A percentile compares a stretch with the other conserved stretches of the same genome.
These are phyloP conservation scores for Pachypeltis micranthus DNA, from an alignment of 1,140 invertebrate genomes.

Conservation along the genomic window DNA sequence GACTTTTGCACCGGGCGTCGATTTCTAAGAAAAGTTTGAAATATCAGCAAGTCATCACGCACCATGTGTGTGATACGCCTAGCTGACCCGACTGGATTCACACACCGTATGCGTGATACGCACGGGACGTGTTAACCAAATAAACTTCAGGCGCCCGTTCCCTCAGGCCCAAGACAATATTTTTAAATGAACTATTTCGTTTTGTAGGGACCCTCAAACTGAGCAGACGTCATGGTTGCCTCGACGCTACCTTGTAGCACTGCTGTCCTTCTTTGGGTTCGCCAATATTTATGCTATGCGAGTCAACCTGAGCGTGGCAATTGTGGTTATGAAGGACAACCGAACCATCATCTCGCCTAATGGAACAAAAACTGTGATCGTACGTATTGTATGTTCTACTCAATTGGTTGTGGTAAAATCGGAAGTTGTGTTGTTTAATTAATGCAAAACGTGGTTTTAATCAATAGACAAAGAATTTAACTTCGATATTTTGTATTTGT, in stretches of 20 bases:
- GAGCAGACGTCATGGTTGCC: conserved; percentile 49
- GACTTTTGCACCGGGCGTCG: no score
- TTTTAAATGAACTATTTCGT: not conserved
- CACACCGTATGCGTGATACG: no score
- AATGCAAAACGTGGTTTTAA: not conserved
- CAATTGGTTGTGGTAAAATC: not conserved
- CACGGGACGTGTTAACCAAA: no score
- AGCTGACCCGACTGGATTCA: not conserved
- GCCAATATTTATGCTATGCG: conserved; percentile 76
- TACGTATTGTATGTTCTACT: not conserved
- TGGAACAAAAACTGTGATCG: conserved; percentile 18
- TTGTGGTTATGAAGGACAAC: conserved; percentile 66
- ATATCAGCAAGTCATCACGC: not conserved
- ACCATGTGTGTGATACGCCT: not conserved
- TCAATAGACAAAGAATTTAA: not conserved
- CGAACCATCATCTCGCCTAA: conserved; percentile 18
- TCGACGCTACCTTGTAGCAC: conserved; percentile 56
- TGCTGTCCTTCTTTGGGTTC: conserved; percentile 76
- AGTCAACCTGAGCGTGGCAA: conserved; percentile 78
- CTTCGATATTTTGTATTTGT: no score
- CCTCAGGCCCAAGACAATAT: no score
- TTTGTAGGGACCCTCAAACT: not conserved
- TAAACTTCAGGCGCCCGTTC: no score
- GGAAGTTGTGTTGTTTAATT: not conserved
- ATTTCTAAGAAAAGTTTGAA: not conserved